A percentile compares a stretch with the other conserved stretches of the same genome.
Conservation (phyloP, 2,888 invertebrate genomes). For the Amphipoea oculea region DNA sequence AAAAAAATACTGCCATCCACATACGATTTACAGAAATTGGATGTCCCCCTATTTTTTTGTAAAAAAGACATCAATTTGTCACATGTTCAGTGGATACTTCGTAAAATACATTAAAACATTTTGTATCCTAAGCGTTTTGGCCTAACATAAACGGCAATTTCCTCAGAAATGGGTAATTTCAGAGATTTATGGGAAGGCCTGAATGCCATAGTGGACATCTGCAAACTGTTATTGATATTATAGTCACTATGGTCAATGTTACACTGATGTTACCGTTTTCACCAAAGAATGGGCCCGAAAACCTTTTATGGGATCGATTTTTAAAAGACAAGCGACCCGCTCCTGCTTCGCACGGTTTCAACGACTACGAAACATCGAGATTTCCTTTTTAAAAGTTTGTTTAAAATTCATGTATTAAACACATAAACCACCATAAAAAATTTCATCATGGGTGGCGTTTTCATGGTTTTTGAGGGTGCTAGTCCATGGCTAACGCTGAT, state of each 20-base stretch:
- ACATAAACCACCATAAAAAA: background rate
- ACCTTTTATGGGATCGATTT: background rate
- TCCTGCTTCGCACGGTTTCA: background rate
- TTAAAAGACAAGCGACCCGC: background rate
- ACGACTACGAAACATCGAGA: background rate
- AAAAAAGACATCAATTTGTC: background rate
- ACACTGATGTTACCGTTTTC: background rate
- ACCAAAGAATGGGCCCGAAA: background rate
- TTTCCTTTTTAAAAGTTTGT: background rate
- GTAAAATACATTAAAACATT: constrained; percentile 4
- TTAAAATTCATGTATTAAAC: background rate
- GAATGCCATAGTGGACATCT: background rate
- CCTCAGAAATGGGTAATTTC: constrained; percentile 1
- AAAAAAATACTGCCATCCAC: background rate
- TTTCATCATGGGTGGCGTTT: too few relatives aligned
- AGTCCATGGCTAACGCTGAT: too few relatives aligned
- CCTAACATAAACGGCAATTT: background rate
- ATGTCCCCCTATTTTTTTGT: background rate
- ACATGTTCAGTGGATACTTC: background rate
- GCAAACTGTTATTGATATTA: constrained; percentile 6
- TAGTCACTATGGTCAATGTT: background rate
- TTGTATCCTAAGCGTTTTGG: background rate
- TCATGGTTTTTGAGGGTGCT: background rate
- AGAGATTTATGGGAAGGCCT: constrained; percentile 12
- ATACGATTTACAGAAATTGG: background rate